Conservation (phyloP, 2,113 vertebrate genomes). For the Turdus rufiventris region DNA sequence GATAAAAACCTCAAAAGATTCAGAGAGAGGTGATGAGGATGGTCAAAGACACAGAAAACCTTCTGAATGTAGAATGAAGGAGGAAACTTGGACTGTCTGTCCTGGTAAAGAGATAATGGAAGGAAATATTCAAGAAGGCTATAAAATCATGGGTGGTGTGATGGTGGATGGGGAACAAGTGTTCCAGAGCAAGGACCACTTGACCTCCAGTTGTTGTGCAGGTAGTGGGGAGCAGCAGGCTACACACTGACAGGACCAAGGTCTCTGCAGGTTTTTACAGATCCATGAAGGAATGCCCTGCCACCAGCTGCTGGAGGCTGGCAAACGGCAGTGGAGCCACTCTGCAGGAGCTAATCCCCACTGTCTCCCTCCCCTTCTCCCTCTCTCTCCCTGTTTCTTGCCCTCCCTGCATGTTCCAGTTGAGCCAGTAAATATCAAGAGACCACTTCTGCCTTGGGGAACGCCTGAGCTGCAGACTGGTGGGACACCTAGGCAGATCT, state of each 20-base stretch:
- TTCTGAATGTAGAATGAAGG: not conserved
- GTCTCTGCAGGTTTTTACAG: not conserved
- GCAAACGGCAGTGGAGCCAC: fast-evolving
- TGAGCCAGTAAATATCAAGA: not conserved
- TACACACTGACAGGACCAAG: not conserved
- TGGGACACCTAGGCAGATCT: not conserved
- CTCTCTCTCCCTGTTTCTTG: not conserved
- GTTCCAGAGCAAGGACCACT: not conserved
- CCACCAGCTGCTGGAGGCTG: not conserved
- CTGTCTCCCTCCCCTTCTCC: not conserved
- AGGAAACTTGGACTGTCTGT: not conserved
- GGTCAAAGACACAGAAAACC: not conserved
- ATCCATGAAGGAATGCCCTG: fast-evolving
- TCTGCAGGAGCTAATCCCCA: not conserved
- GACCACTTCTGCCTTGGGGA: not conserved
- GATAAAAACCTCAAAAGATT: not conserved
- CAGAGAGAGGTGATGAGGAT: not conserved
- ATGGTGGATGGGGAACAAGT: not conserved
- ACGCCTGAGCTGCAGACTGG: not conserved
- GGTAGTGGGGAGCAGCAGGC: not conserved
- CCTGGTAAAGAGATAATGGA: not conserved
- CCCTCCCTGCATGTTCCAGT: not conserved
- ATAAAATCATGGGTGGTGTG: not conserved
- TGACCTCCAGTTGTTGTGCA: not conserved
- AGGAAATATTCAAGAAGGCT: not conserved